These are phyloP conservation scores for Labrus mixtus DNA, from an alignment of 2,113 vertebrate species.

Conservation along the genomic window DNA sequence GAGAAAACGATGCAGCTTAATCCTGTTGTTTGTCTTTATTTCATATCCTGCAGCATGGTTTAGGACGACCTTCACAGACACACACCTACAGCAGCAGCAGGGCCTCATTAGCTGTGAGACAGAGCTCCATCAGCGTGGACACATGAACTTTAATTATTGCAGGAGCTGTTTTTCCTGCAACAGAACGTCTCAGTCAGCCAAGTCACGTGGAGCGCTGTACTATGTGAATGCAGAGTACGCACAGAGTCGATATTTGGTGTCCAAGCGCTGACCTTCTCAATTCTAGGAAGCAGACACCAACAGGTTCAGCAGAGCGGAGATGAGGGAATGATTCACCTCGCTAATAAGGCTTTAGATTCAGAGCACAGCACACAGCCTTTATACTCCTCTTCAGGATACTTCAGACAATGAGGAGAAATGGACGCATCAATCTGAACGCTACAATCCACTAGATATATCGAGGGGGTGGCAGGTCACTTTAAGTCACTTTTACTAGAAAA, in stretches of 20 bases:
- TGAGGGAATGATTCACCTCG: background rate
- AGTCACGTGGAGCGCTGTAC: constrained; percentile 1
- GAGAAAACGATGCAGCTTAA: constrained; percentile 42
- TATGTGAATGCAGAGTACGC: background rate
- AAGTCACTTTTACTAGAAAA: too few species aligned
- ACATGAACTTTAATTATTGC: constrained; percentile 55
- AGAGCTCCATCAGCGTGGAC: constrained; percentile 39
- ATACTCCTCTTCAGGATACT: background rate
- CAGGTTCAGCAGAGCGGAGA: background rate
- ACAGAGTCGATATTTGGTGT: constrained; percentile 11
- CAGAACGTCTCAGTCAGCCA: constrained; percentile 16
- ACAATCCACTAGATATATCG: too few species aligned
- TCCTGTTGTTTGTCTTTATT: constrained; percentile 17
- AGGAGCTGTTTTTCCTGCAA: constrained; percentile 17
- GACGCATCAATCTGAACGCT: too few species aligned
- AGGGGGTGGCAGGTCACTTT: too few species aligned
- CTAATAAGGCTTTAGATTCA: background rate
- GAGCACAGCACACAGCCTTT: background rate
- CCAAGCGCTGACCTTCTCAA: constrained; percentile 21
- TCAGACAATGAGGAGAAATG: too few species aligned
- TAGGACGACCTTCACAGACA: constrained; percentile 45
- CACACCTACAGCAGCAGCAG: constrained; percentile 4
- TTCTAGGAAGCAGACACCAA: background rate
- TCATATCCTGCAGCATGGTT: background rate
- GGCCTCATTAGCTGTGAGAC: constrained; percentile 50